phyloP scores from a whole-genome alignment of 2,888 invertebrate genomes.

The Ectropis crepuscularia region DNA sequence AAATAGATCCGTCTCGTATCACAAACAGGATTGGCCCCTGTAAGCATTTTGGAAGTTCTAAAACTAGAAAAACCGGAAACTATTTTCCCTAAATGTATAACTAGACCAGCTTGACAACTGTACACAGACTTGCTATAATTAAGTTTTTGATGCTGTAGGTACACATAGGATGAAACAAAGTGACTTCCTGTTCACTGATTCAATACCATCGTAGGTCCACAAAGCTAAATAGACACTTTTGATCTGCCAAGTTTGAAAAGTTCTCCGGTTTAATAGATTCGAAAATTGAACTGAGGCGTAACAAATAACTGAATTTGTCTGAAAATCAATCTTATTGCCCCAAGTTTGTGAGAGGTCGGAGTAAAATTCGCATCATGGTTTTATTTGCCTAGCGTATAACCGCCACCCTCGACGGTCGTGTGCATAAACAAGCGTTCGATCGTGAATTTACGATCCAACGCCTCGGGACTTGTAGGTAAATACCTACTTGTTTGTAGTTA shows the following conservation, averaged over 20 bases:
- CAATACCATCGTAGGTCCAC: too few species aligned
- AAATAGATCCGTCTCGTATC: too few species aligned
- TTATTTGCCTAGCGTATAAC: conserved; percentile 30
- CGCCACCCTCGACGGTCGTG: conserved; percentile 39
- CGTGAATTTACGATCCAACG: conserved; percentile 54
- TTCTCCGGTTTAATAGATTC: conserved; percentile 8
- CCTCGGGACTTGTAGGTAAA: conserved; percentile 45
- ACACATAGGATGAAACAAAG: too few species aligned
- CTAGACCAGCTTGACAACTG: too few species aligned
- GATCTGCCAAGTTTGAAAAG: background rate
- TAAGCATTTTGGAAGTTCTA: too few species aligned
- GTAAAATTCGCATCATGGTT: conserved; percentile 26
- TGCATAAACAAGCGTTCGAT: conserved; percentile 55
- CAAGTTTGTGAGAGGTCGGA: conserved; percentile 4
- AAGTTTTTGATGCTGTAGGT: too few species aligned
- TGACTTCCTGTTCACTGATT: too few species aligned
- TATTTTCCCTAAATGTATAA: too few species aligned
- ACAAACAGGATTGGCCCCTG: too few species aligned
- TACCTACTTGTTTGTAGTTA: background rate
- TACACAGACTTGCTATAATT: too few species aligned
- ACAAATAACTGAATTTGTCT: conserved; percentile 2
- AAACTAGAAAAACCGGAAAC: too few species aligned
- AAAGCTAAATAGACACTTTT: background rate
- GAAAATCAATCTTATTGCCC: conserved; percentile 9
- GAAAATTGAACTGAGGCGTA: conserved; percentile 3